Conservation (phyloP, 2,888 invertebrate genomes). For the Drosophila multiciliata region DNA sequence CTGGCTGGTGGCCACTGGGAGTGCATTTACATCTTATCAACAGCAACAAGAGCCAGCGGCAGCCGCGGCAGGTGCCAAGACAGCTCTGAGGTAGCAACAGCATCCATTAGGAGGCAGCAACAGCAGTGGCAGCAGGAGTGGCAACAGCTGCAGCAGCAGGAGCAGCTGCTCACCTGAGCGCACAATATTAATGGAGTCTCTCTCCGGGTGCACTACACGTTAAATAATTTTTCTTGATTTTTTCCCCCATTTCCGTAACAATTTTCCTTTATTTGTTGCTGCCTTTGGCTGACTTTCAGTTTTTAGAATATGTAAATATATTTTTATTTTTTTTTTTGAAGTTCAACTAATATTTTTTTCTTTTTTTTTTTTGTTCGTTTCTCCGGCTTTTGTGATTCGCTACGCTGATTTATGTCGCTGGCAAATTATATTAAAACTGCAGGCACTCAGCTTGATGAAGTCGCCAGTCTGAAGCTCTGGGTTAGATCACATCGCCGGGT, state of each 20-base stretch:
- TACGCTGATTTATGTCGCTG: constrained; percentile 45
- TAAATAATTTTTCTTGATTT: constrained; percentile 41
- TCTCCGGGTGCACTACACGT: constrained; percentile 17
- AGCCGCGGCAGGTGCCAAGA: constrained; percentile 31
- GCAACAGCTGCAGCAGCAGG: constrained; percentile 3
- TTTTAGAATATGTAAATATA: constrained; percentile 56
- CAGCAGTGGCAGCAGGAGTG: not conserved
- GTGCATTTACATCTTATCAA: constrained; percentile 61
- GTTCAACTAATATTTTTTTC: constrained; percentile 24
- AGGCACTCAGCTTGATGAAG: constrained; percentile 72
- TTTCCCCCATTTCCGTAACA: constrained; percentile 6
- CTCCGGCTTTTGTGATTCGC: constrained; percentile 4
- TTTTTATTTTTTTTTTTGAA: constrained; percentile 42
- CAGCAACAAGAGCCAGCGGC: constrained; percentile 28
- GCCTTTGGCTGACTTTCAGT: constrained; percentile 31
- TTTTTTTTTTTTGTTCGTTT: constrained; percentile 14
- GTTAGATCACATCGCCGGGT: constrained; percentile 49
- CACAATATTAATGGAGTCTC: constrained; percentile 71
- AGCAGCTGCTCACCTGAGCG: constrained; percentile 54
- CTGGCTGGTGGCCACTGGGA: constrained; percentile 60
- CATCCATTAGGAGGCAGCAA: constrained; percentile 49
- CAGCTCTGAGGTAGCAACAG: constrained; percentile 37
- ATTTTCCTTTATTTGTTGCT: constrained; percentile 18
- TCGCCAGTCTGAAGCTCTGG: constrained; percentile 24
- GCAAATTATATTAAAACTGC: constrained; percentile 71